Evolutionary conservation across 1,140 invertebrate species (phyloP).

Genomic region (Yoshiicerus persimilis): DNA sequence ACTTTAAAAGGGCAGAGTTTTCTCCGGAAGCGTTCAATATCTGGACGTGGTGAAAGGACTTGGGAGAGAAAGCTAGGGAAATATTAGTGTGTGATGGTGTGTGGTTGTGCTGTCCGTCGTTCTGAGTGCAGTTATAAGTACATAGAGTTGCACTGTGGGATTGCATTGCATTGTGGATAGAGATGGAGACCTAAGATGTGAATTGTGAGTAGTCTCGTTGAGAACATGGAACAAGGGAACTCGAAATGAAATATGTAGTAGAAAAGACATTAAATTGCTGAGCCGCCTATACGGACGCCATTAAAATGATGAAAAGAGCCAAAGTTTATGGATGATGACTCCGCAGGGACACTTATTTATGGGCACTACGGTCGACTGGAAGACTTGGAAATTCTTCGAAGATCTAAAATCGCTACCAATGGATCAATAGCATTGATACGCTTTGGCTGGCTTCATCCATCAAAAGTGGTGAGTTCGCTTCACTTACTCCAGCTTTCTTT

Average conservation of each 20-base stretch:
- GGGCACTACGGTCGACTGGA: conserved; percentile 41
- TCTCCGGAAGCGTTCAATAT: not conserved
- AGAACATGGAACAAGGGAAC: not conserved
- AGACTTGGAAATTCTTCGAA: conserved; percentile 36
- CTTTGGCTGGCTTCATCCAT: conserved; percentile 41
- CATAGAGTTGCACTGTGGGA: not conserved
- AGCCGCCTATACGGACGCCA: conserved; percentile 11
- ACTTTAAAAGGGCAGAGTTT: not conserved
- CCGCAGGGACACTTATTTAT: conserved; percentile 48
- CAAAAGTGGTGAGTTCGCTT: conserved; percentile 39
- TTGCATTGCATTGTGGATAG: not conserved
- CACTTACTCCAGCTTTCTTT: not conserved
- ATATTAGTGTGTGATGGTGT: not conserved
- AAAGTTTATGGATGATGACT: conserved; percentile 29
- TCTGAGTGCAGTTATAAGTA: not conserved
- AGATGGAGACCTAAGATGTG: not conserved
- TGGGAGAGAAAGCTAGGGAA: not conserved
- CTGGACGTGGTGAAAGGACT: not conserved
- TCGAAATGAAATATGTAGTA: conserved; percentile 21
- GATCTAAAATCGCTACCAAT: conserved; percentile 20
- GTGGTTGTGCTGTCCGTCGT: not conserved
- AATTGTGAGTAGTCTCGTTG: conserved; percentile 8
- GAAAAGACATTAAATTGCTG: conserved; percentile 4
- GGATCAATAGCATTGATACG: conserved; percentile 41
- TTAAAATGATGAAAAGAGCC: conserved; percentile 38